Evolutionary conservation across 1,140 invertebrate genomes (phyloP).

Genomic region (Saxidomus purpurata): DNA sequence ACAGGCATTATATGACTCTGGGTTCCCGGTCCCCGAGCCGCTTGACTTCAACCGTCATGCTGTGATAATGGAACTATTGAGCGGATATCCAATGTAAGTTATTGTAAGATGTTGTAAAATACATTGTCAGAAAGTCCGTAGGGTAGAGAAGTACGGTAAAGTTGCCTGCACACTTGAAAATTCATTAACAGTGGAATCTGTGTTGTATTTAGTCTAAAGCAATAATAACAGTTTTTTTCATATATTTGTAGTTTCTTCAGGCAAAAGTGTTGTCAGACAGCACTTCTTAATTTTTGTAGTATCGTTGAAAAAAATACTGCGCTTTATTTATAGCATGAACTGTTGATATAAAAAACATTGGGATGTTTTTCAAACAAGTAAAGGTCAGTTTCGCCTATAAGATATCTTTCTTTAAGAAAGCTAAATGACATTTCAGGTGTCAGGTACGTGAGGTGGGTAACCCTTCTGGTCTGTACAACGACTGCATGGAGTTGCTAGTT

Average conservation of each 20-base stretch:
- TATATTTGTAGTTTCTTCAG: too few species aligned
- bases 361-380: background rate
- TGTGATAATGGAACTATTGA: constrained; percentile 97
- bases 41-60: constrained; percentile 98
- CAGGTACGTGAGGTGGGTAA: constrained; percentile 93
- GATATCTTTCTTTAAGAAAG: background rate
- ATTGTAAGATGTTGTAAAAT: too few species aligned
- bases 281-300: too few species aligned
- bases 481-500: constrained; percentile 98
- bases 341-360: background rate
- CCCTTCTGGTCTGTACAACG: constrained; percentile 94
- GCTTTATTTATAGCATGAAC: too few species aligned
- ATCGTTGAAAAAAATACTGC: too few species aligned
- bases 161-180: too few species aligned
- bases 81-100: constrained; percentile 88
- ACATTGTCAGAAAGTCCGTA: too few species aligned
- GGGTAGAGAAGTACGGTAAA: too few species aligned
- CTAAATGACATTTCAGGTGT: constrained; percentile 88
- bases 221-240: too few species aligned
- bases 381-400: background rate
- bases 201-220: too few species aligned
- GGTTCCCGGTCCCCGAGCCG: constrained; percentile 98
- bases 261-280: too few species aligned
- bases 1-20: constrained; percentile 93
- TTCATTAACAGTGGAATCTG: too few species aligned